Evolutionary conservation across 2,797 vertebrate genomes (phyloP).

Genomic region (Chelmon rostratus): DNA sequence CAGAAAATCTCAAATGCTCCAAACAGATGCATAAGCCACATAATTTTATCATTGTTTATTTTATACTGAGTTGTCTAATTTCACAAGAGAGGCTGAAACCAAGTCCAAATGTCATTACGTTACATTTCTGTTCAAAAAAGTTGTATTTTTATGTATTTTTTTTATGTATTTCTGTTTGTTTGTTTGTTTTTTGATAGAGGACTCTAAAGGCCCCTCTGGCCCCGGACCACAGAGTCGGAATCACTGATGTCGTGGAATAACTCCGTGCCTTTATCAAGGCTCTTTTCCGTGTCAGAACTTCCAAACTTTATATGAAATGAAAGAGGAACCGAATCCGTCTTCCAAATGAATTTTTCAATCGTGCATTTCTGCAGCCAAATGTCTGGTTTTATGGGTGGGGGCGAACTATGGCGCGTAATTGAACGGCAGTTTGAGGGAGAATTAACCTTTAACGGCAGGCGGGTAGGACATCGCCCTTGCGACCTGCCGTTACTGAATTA

Average conservation of each 20-base stretch:
- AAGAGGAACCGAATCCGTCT: conserved; percentile 63
- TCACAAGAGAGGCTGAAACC: no score
- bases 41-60: not conserved
- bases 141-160: not conserved
- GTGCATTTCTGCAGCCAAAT: conserved; percentile 66
- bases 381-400: conserved; percentile 71
- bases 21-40: not conserved
- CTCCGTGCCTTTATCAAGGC: conserved; percentile 24
- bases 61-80: not conserved
- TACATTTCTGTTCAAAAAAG: no score
- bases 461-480: conserved; percentile 56
- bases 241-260: conserved; percentile 17
- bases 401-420: conserved; percentile 68
- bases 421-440: conserved; percentile 73
- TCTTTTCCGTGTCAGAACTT: conserved; percentile 34
- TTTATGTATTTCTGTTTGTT: not conserved
- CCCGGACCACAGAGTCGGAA: conserved; percentile 24
- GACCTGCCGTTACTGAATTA: conserved; percentile 74
- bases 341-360: conserved; percentile 68
- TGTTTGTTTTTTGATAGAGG: not conserved
- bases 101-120: not conserved
- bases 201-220: conserved; percentile 3
- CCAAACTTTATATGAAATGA: conserved; percentile 49
- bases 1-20: not conserved
- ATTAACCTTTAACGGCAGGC: conserved; percentile 80